These are phyloP conservation scores for Baryphthengus martii DNA, from an alignment of 2,113 vertebrate genomes.

Conservation along the genomic window DNA sequence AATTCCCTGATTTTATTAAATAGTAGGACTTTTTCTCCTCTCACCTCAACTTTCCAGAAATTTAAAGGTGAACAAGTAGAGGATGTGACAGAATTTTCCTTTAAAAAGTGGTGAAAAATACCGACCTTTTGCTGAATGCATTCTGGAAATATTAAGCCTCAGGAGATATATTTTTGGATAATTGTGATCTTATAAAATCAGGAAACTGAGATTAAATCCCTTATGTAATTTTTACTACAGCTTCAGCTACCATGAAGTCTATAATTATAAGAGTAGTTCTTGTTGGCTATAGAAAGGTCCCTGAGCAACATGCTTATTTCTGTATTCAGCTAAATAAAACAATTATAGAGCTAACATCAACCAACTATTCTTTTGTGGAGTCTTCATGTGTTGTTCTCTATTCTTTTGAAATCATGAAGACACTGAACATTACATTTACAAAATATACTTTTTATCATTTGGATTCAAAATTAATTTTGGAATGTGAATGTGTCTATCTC, in stretches of 20 bases:
- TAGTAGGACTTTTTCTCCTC: neutral
- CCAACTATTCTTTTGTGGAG: neutral
- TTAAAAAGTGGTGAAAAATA: neutral
- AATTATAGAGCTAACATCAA: slow-evolving; percentile 20
- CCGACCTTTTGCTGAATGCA: neutral
- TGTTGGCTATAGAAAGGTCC: slow-evolving; percentile 20
- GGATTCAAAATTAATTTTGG: neutral
- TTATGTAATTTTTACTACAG: slow-evolving; percentile 40
- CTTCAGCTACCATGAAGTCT: slow-evolving; percentile 15
- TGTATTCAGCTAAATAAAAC: slow-evolving; percentile 36
- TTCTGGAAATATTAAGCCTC: neutral
- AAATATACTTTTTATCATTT: neutral
- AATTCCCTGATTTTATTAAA: neutral
- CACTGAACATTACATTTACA: neutral
- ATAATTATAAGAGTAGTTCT: slow-evolving; percentile 38
- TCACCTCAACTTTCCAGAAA: neutral
- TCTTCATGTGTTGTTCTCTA: neutral
- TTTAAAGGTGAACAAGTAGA: neutral
- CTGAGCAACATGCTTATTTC: slow-evolving; percentile 33
- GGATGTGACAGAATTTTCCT: neutral
- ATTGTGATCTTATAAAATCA: slow-evolving; percentile 13
- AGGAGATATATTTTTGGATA: slow-evolving; percentile 29
- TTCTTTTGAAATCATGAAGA: neutral
- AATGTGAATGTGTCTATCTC: neutral
- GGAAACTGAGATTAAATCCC: slow-evolving; percentile 7